Evolutionary conservation across 2,888 invertebrate genomes (phyloP).

Genomic region (Napeogenes inachia): DNA sequence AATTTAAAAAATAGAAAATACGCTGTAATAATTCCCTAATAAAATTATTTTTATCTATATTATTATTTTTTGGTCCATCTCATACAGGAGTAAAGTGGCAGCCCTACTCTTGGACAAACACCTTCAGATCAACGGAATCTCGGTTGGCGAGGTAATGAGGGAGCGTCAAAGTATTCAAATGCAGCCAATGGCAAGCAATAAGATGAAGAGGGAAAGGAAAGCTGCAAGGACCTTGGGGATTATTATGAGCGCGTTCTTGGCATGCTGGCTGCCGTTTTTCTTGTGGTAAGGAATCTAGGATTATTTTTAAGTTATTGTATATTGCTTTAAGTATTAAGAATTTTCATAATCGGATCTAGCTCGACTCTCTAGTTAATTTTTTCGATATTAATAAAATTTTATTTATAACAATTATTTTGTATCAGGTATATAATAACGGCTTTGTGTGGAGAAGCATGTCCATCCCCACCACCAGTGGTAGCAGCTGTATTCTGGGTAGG

Average conservation of each 20-base stretch:
- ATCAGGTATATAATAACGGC: conserved; percentile 90
- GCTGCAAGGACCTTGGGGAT: conserved; percentile 96
- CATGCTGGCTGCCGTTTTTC: conserved; percentile 98
- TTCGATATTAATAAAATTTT: no score
- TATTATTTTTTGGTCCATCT: conserved; percentile 40
- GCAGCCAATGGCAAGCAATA: conserved; percentile 87
- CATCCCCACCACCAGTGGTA: conserved; percentile 90
- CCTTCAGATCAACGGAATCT: conserved; percentile 92
- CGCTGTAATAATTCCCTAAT: no score
- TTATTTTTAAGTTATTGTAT: no score
- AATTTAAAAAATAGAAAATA: no score
- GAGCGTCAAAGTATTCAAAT: conserved; percentile 81
- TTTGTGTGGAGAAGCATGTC: conserved; percentile 86
- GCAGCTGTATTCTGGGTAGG: conserved; percentile 97
- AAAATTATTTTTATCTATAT: background rate
- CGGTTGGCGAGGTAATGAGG: conserved; percentile 79
- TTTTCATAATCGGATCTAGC: no score
- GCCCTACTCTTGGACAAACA: conserved; percentile 91
- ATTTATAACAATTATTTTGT: conserved; percentile 9
- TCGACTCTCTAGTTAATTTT: no score
- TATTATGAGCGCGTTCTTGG: conserved; percentile 96
- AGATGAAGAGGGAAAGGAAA: conserved; percentile 92
- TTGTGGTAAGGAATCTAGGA: conserved; percentile 82
- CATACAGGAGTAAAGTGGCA: conserved; percentile 90
- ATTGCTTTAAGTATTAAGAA: no score